These are phyloP conservation scores for Nannoperca obscura DNA, from an alignment of 2,797 vertebrate species.

Conservation along the genomic window DNA sequence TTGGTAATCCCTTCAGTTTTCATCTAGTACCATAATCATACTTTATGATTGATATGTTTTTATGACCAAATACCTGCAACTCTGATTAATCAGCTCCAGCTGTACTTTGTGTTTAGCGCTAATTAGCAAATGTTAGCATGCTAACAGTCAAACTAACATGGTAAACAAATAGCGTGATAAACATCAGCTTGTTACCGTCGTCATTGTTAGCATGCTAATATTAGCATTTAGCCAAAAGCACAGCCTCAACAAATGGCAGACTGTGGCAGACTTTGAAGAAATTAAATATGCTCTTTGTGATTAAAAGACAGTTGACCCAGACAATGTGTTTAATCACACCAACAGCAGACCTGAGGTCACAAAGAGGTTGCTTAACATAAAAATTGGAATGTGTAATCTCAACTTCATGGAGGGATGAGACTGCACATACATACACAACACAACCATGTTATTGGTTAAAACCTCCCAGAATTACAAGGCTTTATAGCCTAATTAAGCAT, in stretches of 20 bases:
- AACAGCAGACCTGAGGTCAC: background rate
- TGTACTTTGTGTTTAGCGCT: background rate
- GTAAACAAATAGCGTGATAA: background rate
- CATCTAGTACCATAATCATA: background rate
- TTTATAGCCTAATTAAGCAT: constrained; percentile 14
- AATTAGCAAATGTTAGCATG: background rate
- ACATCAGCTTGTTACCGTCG: background rate
- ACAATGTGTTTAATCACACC: background rate
- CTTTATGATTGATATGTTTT: background rate
- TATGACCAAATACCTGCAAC: background rate
- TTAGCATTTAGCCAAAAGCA: background rate
- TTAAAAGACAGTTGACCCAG: too few relatives aligned
- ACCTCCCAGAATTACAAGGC: constrained; percentile 4
- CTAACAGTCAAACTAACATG: background rate
- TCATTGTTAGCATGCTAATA: background rate
- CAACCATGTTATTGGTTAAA: background rate
- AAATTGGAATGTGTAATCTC: background rate
- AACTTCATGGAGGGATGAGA: background rate
- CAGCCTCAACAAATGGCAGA: background rate
- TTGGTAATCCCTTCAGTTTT: background rate
- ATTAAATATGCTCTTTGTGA: background rate
- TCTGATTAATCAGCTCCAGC: background rate
- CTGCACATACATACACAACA: background rate
- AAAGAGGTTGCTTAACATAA: background rate
- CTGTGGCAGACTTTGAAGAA: background rate